Evolutionary conservation across 2,888 invertebrate species (phyloP), one percentile per base, ranked within the genome.

Genomic region (Scaptodrosophila latifasciaeformis): DNA sequence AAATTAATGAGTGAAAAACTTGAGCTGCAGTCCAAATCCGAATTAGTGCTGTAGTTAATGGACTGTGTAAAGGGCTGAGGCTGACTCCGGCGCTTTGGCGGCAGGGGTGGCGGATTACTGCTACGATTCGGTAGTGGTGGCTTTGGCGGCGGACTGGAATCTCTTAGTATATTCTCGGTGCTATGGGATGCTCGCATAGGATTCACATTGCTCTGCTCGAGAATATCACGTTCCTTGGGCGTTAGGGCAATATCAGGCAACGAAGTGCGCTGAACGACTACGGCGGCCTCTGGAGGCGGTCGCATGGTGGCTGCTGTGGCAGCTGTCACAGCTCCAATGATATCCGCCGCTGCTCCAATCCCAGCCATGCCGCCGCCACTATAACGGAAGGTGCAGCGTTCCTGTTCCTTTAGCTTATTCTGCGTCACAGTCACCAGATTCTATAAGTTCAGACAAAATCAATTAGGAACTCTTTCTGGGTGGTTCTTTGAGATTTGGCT

Each of bases 71-170:
- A 86, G 44, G 67, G 79, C 60, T 70, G 48, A 54, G 87, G 86
- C 61, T 86, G 86, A 68, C 79, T 85, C 76, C 82, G 87, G 86
- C 92, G 91, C 88, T 93, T 93, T 53, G 93, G 93, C 62, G 93
- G 94, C 78, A 93, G 85, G 29, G 93, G 93, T 51, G 94, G 94
- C 65, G 93, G 93, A 83, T 92, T 91, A 57, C 72, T 79, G 46
- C 82, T 74, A 91, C 92, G 90, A 75, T 91, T 91, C 52, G 96
- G 95, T 72, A 96, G 88, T 48, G 96, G 96, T 44, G 96, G 96
- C 87, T 96, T 96, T 9, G 96, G 95, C 54, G 95, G 95, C 56
- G 93, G 93, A 86, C 90, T 90, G 63, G 92, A 88, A 82, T 91
- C 91, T 81, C 89, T 88, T 79, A 94, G 87, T 72, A 94, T 92